These are phyloP conservation scores for Vicugna pacos DNA, from an alignment of 2,113 vertebrate species.

Conservation along the genomic window DNA sequence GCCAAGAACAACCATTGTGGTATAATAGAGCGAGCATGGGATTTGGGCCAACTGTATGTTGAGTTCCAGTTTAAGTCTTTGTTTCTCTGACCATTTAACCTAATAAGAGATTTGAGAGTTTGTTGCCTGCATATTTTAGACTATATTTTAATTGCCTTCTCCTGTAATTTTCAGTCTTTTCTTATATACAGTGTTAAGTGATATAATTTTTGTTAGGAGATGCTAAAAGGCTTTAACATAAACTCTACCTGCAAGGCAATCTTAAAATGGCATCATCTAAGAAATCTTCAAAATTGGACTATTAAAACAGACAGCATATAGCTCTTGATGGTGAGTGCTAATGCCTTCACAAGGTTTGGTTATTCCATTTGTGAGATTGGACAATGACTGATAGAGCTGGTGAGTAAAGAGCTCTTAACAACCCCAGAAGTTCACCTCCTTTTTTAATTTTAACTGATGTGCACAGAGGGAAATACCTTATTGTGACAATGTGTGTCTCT, in stretches of 20 bases:
- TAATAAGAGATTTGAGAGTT: background rate
- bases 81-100: background rate
- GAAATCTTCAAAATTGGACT: slow-evolving; percentile 63
- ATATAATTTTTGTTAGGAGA: slow-evolving; percentile 41
- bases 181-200: background rate
- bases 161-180: background rate
- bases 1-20: background rate
- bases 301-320: slow-evolving; percentile 54
- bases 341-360: slow-evolving; percentile 32
- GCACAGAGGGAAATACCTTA: slow-evolving; percentile 1
- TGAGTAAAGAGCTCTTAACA: slow-evolving; percentile 54
- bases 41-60: background rate
- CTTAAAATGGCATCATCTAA: slow-evolving; percentile 60
- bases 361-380: slow-evolving; percentile 75
- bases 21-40: background rate
- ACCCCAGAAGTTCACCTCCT: slow-evolving; percentile 36
- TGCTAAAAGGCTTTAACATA: slow-evolving; percentile 8
- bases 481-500: background rate
- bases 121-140: background rate
- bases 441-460: slow-evolving; percentile 60
- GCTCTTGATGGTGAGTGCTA: slow-evolving; percentile 56
- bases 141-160: background rate
- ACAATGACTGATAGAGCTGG: slow-evolving; percentile 66
- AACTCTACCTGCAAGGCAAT: background rate
- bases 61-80: background rate